Evolutionary conservation across 2,888 invertebrate genomes (phyloP), one percentile per base, ranked within the genome.

Genomic region (Cyrtodaria siliqua): DNA sequence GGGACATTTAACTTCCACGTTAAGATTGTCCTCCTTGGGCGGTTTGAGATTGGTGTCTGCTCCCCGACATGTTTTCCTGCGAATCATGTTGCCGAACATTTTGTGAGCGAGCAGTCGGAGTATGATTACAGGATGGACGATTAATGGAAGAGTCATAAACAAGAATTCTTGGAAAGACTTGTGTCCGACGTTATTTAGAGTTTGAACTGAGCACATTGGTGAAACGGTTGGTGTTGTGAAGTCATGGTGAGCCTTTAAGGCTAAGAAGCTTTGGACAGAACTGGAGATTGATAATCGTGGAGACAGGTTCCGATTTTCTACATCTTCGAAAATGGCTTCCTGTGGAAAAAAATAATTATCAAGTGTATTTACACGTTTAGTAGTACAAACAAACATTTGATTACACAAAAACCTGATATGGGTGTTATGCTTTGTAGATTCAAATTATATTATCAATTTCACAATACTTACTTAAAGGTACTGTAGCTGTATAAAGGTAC

Each of bases 31-130:
- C 16, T 88, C 86, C 52, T 86, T 86, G 6, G 89, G 90, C 85
- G 74, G 89, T 87, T 68, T 87, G 67, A 83, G 84, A 84, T 86
- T 89, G 1, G 84, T 64, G 42, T 83, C 84, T 24, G 52, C 4
- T 57, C 70, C 68, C 12, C 86, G 78, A n/a, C 85, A 84, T 16
- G 85, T 87, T 93, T 93, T 91, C 69, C 94, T 91, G 12, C 94
- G 93, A 42, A 94, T 93, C 94, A 93, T 93, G 68, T 94, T 94
- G 53, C 94, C 94, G 67, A 95, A 93, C 72, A 95, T 92, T 69
- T 94, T 93, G 88, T 95, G 95, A 71, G 94, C 93, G 33, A 95
- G 92, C 55, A 95, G 92, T 24, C 95, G 91, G 47, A 95, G 90
- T 44, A 95, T 91, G 60, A 95, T 94, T 40, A 95, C 92, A 1